Evolutionary conservation across 1,140 invertebrate genomes (phyloP).

Genomic region (Laupala kohalensis): DNA sequence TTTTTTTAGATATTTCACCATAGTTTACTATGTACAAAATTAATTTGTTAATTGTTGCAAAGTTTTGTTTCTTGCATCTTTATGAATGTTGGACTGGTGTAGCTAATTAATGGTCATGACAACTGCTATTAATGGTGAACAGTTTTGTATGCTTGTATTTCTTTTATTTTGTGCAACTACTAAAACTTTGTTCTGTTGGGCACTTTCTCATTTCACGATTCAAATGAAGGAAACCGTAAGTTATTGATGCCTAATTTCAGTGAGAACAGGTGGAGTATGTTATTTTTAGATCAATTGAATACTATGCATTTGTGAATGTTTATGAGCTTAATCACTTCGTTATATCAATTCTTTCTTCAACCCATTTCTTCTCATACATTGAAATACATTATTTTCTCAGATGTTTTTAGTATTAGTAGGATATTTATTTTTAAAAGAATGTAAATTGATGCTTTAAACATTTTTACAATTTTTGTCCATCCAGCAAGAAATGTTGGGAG

Average conservation of each 20-base stretch:
- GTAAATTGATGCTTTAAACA: too few relatives aligned
- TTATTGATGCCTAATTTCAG: conserved; percentile 9
- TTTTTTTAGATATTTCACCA: too few relatives aligned
- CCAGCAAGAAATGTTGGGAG: too few relatives aligned
- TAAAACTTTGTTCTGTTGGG: conserved; percentile 2
- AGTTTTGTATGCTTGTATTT: neutral
- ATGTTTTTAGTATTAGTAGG: neutral
- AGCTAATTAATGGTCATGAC: too few relatives aligned
- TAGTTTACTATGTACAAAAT: too few relatives aligned
- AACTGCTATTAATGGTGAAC: too few relatives aligned
- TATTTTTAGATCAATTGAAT: neutral
- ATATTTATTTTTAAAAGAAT: neutral
- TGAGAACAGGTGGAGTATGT: neutral
- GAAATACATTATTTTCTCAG: neutral
- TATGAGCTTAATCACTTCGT: neutral
- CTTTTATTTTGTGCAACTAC: neutral
- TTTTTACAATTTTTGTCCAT: too few relatives aligned
- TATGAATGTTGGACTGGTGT: too few relatives aligned
- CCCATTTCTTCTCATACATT: neutral
- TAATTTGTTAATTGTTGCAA: too few relatives aligned
- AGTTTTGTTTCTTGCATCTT: too few relatives aligned
- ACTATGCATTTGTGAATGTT: neutral
- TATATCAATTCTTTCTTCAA: neutral
- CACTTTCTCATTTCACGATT: conserved; percentile 11
- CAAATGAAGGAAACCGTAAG: conserved; percentile 17